Conservation (phyloP, 2,113 vertebrate genomes). For the Baryphthengus martii region DNA sequence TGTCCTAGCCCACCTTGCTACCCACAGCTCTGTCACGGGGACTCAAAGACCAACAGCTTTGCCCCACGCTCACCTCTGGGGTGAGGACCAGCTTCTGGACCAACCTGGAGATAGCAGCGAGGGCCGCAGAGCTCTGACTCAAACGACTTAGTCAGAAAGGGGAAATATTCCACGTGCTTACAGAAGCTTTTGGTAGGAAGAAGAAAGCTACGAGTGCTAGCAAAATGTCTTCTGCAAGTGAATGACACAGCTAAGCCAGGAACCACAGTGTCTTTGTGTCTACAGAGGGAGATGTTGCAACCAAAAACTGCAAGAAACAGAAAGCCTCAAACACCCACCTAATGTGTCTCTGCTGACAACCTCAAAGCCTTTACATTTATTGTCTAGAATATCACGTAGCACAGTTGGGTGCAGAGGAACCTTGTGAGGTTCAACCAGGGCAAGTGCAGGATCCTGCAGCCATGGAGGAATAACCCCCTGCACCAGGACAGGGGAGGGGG, state of each 20-base stretch:
- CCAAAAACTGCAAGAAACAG: background rate
- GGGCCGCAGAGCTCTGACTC: background rate
- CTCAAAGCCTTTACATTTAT: background rate
- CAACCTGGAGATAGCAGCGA: background rate
- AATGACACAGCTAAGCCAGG: background rate
- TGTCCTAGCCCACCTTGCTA: background rate
- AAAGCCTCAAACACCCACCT: background rate
- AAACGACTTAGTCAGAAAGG: background rate
- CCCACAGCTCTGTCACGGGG: no score
- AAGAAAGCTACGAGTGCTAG: background rate
- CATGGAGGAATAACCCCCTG: no score
- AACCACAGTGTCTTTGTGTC: background rate
- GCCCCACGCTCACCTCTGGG: background rate
- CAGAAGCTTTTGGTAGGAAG: background rate
- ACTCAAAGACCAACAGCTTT: background rate
- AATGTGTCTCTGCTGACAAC: background rate
- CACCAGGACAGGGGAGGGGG: no score
- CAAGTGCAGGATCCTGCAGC: no score
- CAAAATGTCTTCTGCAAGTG: background rate
- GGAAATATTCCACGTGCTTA: background rate
- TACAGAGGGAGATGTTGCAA: background rate
- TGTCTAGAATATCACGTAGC: background rate
- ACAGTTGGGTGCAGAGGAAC: background rate
- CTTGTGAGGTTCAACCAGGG: background rate
- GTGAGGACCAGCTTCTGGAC: accelerated